Evolutionary conservation across 2,113 vertebrate species (phyloP).

Genomic region (Dendrocopos noguchii): DNA sequence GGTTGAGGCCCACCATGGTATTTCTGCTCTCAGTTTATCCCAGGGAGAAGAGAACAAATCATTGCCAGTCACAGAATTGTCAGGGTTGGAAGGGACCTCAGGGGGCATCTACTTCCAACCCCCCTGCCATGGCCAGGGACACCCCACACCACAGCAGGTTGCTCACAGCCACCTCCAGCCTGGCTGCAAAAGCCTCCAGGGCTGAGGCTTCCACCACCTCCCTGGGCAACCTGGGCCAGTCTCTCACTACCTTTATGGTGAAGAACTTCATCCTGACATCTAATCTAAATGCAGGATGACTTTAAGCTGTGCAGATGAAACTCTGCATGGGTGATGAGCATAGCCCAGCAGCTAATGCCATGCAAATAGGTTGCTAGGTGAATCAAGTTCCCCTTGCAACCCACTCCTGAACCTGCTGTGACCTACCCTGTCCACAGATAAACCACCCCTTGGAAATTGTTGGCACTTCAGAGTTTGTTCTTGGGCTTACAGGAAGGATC

Average conservation of each 20-base stretch:
- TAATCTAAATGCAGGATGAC: background rate
- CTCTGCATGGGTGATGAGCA: fast-evolving
- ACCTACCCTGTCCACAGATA: fast-evolving
- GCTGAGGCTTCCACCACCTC: too few species aligned
- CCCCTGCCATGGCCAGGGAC: too few species aligned
- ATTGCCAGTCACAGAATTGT: background rate
- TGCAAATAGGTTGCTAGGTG: background rate
- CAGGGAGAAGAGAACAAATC: background rate
- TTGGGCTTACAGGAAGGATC: background rate
- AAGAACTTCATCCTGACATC: too few species aligned
- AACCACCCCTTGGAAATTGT: slow-evolving; percentile 24
- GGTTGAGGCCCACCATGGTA: fast-evolving
- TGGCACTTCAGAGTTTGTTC: background rate
- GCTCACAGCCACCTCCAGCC: too few species aligned
- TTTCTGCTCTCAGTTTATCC: background rate
- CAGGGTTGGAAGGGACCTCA: too few species aligned
- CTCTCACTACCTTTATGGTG: too few species aligned
- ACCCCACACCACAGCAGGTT: too few species aligned
- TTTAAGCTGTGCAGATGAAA: background rate
- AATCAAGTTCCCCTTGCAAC: background rate
- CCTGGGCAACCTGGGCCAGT: too few species aligned
- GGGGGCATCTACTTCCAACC: too few species aligned
- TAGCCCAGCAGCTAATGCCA: background rate
- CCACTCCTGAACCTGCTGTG: fast-evolving
- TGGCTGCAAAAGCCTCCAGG: too few species aligned